Conservation (phyloP, 2,113 vertebrate species). For the Istiophorus platypterus region DNA sequence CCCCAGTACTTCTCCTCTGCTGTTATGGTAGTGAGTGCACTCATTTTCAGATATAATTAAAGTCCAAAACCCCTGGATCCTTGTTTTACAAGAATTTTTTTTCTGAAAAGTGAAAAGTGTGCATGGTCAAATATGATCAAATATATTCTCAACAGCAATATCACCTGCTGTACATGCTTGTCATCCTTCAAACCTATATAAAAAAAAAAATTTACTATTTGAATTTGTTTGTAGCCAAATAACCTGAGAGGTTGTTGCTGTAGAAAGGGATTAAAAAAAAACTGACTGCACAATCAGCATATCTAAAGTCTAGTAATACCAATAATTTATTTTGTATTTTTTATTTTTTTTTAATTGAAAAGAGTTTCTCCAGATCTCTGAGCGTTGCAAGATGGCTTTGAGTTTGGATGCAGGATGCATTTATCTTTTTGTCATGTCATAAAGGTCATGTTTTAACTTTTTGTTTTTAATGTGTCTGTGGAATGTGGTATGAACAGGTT, state of each 20-base stretch:
- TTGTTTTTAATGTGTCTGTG: not conserved
- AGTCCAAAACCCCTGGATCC: slow-evolving; percentile 10
- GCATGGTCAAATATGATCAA: slow-evolving; percentile 16
- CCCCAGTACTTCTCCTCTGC: slow-evolving; percentile 29
- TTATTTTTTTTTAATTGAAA: not conserved
- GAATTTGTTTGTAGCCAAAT: not conserved
- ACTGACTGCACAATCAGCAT: not conserved
- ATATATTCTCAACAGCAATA: slow-evolving; percentile 8
- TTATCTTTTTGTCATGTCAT: not conserved
- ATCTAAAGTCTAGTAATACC: not conserved
- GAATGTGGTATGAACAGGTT: not conserved
- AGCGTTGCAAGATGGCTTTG: not conserved
- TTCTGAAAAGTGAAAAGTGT: slow-evolving; percentile 12
- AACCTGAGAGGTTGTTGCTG: not conserved
- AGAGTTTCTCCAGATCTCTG: too few relatives aligned
- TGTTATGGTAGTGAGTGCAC: slow-evolving; percentile 14
- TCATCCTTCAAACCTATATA: not conserved
- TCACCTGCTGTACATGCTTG: not conserved
- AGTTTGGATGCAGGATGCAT: not conserved
- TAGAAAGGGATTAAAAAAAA: not conserved
- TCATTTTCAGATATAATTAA: slow-evolving; percentile 51
- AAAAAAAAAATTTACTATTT: not conserved
- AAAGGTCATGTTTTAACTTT: not conserved
- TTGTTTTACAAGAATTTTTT: too few relatives aligned
- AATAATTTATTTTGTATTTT: not conserved